phyloP scores from a whole-genome alignment of 2,888 invertebrate species.

The Acleris holmiana region DNA sequence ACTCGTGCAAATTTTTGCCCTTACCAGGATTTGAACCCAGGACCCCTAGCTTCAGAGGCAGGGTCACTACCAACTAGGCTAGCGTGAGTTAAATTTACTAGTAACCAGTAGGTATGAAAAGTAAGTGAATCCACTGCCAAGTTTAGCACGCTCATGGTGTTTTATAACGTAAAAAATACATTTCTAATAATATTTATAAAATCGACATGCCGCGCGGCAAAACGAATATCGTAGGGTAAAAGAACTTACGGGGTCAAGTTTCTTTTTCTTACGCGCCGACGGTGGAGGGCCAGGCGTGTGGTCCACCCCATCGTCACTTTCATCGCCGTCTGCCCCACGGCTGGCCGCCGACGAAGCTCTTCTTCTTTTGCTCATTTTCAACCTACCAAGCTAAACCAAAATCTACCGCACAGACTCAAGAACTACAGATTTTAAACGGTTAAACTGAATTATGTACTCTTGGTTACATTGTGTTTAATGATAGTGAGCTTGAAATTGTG shows the following conservation, averaged over 20 bases:
- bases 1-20: too few relatives aligned
- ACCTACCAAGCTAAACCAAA: slow-evolving; percentile 31
- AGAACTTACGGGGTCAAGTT: slow-evolving; percentile 88
- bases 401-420: slow-evolving; percentile 22
- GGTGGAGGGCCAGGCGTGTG: slow-evolving; percentile 77
- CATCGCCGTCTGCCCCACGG: slow-evolving; percentile 87
- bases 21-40: too few relatives aligned
- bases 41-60: too few relatives aligned
- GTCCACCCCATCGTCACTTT: slow-evolving; percentile 87
- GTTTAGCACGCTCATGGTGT: neutral
- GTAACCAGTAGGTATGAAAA: too few relatives aligned
- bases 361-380: slow-evolving; percentile 89
- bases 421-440: slow-evolving; percentile 6
- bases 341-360: slow-evolving; percentile 93
- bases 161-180: too few relatives aligned
- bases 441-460: neutral
- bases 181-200: neutral
- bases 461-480: slow-evolving; percentile 21
- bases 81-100: too few relatives aligned
- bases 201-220: slow-evolving; percentile 18
- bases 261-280: slow-evolving; percentile 86
- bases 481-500: neutral
- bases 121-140: neutral
- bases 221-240: slow-evolving; percentile 17
- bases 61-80: too few relatives aligned